Base-by-base conservation (phyloP, 1,140 invertebrate species). In the Campoletis sonorensis region DNA sequence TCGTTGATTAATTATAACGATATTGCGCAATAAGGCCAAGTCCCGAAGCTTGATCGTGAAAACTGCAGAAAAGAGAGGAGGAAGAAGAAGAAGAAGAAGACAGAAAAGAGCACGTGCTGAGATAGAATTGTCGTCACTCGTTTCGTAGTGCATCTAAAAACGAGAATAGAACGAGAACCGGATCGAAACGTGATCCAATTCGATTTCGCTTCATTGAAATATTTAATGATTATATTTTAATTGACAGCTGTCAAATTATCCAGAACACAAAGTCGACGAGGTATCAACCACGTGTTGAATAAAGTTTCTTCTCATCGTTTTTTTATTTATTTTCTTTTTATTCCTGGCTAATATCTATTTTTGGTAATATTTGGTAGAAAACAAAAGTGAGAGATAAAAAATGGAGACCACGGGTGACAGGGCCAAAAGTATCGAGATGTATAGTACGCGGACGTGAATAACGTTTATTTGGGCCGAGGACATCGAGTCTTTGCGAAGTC, bases 401-500 rank as follows among this genome's bases (percentile, higher is more conserved):
- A 67, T 2, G n/a, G 61, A 67, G 61, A 67, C 21, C 10, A 30
- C 30, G 13, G 21, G n/a, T 23, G 61, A 23, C 23, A 27, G 61
- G 23, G 61, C 23, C 61, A 27, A 26, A 67, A 67, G 54, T 58
- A n/a, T n/a, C 54, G 51, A 37, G n/a, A 54, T 18, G 51, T 54
- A 64, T 64, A 64, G 23, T 64, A 54, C 61, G 23, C 61, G 13
- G 10, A 67, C 21, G 10, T 23, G 61, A 58, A 58, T 67, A 27
- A 67, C 61, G 61, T 67, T 67, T 67, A 67, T 67, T 67, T 67
- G 61, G 61, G 61, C n/a, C 61, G 61, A 67, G 61, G 61, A 67
- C 61, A 27, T 10, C 21, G 61, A 67, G 23, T 58, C 23, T 67
- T 67, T 26, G 21, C 61, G 54, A 58, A 5, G 2, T 3, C 40